Conservation (phyloP, 37 sponge, comb jelly and placozoan species). For the Beroe ovata region DNA sequence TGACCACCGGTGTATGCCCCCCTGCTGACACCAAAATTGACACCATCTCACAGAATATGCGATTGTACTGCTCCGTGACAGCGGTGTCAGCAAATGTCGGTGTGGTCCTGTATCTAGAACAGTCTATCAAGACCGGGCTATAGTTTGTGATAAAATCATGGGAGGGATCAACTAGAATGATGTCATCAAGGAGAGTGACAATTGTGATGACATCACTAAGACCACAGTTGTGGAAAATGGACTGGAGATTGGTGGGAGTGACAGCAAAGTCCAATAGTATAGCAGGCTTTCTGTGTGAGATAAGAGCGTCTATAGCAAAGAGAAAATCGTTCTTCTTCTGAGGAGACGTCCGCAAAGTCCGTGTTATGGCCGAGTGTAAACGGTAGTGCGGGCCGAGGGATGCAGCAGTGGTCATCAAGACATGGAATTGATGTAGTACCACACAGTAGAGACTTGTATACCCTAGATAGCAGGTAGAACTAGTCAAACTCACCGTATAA, state of each 20-base stretch:
- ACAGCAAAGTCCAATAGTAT: conserved; percentile 22
- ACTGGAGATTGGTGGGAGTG: not conserved
- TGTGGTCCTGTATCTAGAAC: not conserved
- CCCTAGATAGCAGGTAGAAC: too few relatives aligned
- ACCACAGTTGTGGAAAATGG: not conserved
- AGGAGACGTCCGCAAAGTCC: not conserved
- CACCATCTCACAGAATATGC: not conserved
- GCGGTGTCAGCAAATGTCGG: not conserved
- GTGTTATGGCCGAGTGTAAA: not conserved
- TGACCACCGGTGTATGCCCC: not conserved
- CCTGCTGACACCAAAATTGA: not conserved
- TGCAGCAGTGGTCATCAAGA: too few relatives aligned
- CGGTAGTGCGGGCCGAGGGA: too few relatives aligned
- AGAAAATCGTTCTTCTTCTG: conserved; percentile 8
- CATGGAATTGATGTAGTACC: too few relatives aligned
- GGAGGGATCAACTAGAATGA: conserved; percentile 12
- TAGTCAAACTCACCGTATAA: too few relatives aligned
- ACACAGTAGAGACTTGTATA: too few relatives aligned
- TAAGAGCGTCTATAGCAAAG: not conserved
- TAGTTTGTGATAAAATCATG: conserved; percentile 3
- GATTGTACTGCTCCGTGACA: not conserved
- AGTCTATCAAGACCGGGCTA: not conserved
- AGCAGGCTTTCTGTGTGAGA: conserved; percentile 17
- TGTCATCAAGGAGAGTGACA: not conserved
- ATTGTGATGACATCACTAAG: not conserved